These are phyloP conservation scores for Drosophila orena DNA, from an alignment of 1,140 invertebrate genomes.

Conservation along the genomic window DNA sequence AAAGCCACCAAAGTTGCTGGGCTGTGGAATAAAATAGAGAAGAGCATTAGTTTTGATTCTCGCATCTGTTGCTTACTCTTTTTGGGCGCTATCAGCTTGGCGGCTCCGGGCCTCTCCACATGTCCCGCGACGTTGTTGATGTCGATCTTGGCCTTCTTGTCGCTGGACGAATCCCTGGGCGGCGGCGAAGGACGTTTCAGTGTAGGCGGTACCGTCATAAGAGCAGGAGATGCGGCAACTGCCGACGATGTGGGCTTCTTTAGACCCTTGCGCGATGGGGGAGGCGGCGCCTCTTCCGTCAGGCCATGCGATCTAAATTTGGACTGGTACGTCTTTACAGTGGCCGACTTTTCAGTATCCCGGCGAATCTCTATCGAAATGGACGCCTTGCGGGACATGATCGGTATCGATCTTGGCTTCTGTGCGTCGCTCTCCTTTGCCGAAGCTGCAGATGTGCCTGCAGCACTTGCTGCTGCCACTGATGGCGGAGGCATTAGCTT, in stretches of 20 bases:
- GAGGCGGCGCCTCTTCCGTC: slow-evolving; percentile 92
- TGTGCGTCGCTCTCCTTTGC: slow-evolving; percentile 85
- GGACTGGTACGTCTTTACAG: slow-evolving; percentile 94
- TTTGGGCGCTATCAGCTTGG: slow-evolving; percentile 94
- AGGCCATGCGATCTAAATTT: slow-evolving; percentile 94
- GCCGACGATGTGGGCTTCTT: slow-evolving; percentile 87
- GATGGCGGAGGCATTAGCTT: slow-evolving; percentile 87
- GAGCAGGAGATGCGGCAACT: slow-evolving; percentile 2
- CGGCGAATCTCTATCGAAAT: slow-evolving; percentile 92
- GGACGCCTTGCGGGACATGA: slow-evolving; percentile 89
- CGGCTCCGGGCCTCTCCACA: slow-evolving; percentile 90
- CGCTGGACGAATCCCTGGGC: slow-evolving; percentile 88
- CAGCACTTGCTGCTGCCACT: neutral
- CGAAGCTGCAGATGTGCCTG: slow-evolving; percentile 1
- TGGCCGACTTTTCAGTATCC: slow-evolving; percentile 90
- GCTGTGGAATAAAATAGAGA: slow-evolving; percentile 64
- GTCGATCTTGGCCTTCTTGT: slow-evolving; percentile 91
- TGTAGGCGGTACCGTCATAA: slow-evolving; percentile 8
- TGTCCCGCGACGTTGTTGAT: slow-evolving; percentile 80
- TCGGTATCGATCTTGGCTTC: slow-evolving; percentile 71
- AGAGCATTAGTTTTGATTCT: slow-evolving; percentile 60
- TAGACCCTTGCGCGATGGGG: slow-evolving; percentile 87
- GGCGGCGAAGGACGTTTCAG: slow-evolving; percentile 88
- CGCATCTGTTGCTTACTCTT: slow-evolving; percentile 91
- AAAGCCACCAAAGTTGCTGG: slow-evolving; percentile 62